Evolutionary conservation across 2,797 vertebrate genomes (phyloP), one percentile per base, ranked within the genome.

Genomic region (Scolopax rusticola): DNA sequence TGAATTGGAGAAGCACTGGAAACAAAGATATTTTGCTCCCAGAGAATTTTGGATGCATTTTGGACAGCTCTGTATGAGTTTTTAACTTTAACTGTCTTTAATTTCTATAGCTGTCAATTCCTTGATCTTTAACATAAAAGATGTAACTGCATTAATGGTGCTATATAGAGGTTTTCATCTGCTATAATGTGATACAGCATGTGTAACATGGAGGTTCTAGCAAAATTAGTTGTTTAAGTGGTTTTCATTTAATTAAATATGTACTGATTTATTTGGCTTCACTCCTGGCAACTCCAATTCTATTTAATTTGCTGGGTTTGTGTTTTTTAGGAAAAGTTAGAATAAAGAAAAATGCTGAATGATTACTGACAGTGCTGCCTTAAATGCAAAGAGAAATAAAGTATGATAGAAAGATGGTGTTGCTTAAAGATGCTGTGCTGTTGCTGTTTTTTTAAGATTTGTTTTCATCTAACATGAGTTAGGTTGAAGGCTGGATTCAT

Each of bases 401-500:
- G 67, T 69, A 53, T 82, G 89, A 89, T 89, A 63, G 90, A 92
- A 94, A 94, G 85, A 69, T 78, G 50, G 38, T 84, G 36, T 77
- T 94, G 86, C 84, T 82, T 94, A 84, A 94, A 94, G 89, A 94
- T 95, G 85, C 95, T 95, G 87, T 87, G 87, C 87, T 94, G 51
- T 93, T 5, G 4, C 73, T 77, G 38, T 74, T 59, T 91, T 95
- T 93, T 93, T 80, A 76, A 85, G 89, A 93, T 95, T 95, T 93
- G 93, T 96, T 96, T 96, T 95, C 89, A 81, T 96, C 94, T 96
- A 93, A 86, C 48, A 54, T 53, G 87, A 90, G 64, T 65, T 82
- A 86, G 73, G 83, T 80, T 93, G 93, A 97, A 96, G 91, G 94
- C 95, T 96, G 95, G 78, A 93, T 95, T 96, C 93, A 75, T 0